Evolutionary conservation across 2,888 invertebrate genomes (phyloP).

Genomic region (Diaphora mendica): DNA sequence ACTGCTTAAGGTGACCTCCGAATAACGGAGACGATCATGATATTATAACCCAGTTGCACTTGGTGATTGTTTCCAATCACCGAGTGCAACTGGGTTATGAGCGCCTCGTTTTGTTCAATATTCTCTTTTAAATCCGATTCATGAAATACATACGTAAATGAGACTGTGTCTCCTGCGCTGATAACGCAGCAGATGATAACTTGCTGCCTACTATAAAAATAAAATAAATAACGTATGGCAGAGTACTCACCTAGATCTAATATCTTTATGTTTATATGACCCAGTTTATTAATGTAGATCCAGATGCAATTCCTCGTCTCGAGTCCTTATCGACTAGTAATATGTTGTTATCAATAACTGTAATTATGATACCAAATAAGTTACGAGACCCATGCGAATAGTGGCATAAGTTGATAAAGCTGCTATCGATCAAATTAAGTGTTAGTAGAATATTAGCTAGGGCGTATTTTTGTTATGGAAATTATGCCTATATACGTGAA

Average conservation of each 20-base stretch:
- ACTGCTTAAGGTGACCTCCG: no score
- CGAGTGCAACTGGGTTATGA: no score
- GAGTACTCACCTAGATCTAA: conserved; percentile 41
- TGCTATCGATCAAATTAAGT: neutral
- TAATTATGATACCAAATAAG: neutral
- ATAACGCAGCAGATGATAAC: conserved; percentile 46
- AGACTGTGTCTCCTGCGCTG: conserved; percentile 34
- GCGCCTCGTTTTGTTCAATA: no score
- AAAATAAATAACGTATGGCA: conserved; percentile 33
- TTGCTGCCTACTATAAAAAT: conserved; percentile 33
- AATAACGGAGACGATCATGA: no score
- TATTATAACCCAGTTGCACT: no score
- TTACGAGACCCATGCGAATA: neutral
- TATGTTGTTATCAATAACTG: neutral
- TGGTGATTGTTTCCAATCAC: no score
- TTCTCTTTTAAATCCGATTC: conserved; percentile 21
- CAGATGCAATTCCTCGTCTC: neutral
- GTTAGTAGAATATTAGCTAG: neutral
- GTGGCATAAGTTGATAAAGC: neutral
- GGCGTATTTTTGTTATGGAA: neutral
- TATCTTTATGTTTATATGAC: conserved; percentile 27
- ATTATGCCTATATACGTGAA: neutral
- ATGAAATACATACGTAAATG: conserved; percentile 24
- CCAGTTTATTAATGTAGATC: neutral
- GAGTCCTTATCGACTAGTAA: neutral